Conservation (phyloP, 2,113 vertebrate genomes). For the Callionymus lyra region DNA sequence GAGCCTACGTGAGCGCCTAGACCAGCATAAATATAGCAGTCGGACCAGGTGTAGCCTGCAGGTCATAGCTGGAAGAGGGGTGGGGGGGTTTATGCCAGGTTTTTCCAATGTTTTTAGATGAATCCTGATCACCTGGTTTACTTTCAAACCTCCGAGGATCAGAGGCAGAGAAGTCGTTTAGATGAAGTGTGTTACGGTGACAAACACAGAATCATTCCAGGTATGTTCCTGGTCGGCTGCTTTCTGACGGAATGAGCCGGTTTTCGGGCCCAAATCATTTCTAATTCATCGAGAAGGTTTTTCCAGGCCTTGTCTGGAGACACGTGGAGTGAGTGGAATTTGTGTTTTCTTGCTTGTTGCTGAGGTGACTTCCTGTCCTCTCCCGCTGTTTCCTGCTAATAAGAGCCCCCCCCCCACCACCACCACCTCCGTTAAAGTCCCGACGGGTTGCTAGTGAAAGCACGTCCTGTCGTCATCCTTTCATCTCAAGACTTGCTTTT, state of each 20-base stretch:
- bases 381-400: slow-evolving; percentile 50
- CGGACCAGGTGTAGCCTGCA: background rate
- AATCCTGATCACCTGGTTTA: slow-evolving; percentile 48
- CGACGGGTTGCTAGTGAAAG: no score
- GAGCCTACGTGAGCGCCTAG: slow-evolving; percentile 19
- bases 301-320: slow-evolving; percentile 34
- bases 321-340: slow-evolving; percentile 42
- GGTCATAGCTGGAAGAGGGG: slow-evolving; percentile 21
- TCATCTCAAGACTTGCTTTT: no score
- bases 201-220: slow-evolving; percentile 53
- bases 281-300: slow-evolving; percentile 56
- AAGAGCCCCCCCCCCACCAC: slow-evolving; percentile 42
- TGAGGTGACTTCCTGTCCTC: slow-evolving; percentile 56
- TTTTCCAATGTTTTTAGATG: slow-evolving; percentile 30
- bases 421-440: slow-evolving; percentile 36
- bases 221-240: slow-evolving; percentile 53
- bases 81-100: slow-evolving; percentile 32
- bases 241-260: slow-evolving; percentile 64
- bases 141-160: slow-evolving; percentile 41
- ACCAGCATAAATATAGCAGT: slow-evolving; percentile 2
- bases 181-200: slow-evolving; percentile 54
- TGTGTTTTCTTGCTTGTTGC: slow-evolving; percentile 35
- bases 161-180: slow-evolving; percentile 48
- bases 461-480: no score
- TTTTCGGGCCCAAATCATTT: slow-evolving; percentile 60